Base-by-base conservation (phyloP, 2,888 invertebrate genomes). In the Labia minor region DNA sequence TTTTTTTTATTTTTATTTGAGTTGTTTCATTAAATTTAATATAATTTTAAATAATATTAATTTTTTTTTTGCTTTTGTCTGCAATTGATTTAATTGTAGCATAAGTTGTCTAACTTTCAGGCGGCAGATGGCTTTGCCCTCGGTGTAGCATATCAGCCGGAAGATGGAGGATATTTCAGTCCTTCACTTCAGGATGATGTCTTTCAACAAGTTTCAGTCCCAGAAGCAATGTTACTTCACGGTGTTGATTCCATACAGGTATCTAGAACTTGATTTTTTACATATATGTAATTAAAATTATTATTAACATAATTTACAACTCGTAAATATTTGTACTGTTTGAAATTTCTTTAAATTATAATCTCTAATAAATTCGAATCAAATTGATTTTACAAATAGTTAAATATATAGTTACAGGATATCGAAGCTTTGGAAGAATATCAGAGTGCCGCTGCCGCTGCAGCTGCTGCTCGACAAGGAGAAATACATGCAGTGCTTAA, bases 401-500 rank as follows among this genome's bases (percentile, higher is more conserved):
- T n/a, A n/a, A n/a, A n/a, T n/a, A n/a, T 26, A 3, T 70, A 79
- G 61, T 72, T 80, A 49, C 79, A 79, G 68, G 80, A 80, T 66
- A 79, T 80, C 33, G 73, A 73, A 14, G 76, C 77, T 1, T 72
- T 80, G 16, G 80, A 80, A 69, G 80, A 80, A 70, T 79, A 79
- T 68, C 79, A 78, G 65, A 75, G 77, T 6, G 76, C 77, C 10
- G 68, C 69, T 19, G 66, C 19, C 21, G 21, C 66, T 21, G 63
- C 65, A 64, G 61, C 65, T 62, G 63, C 65, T 33, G 67, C 67
- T 63, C 33, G 64, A 16, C 88, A 86, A 75, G 85, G 88, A 68
- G 86, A 89, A 70, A 80, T 90, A 11, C 89, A 89, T 75, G 88
- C 89, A 1, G 85, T 90, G 20, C 80, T 90, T 21, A 88, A 90